Evolutionary conservation across 2,113 vertebrate species (phyloP).

Genomic region (cat (Felis catus)): F.catus_Fca126_mat1.0 CM031423.1:49689501-49690000

Average conservation of each 20-base stretch:
- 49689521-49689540: constrained; percentile 9
- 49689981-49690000: too few species aligned
- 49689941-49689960: too few species aligned
- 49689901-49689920: too few species aligned
- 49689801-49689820: not conserved
- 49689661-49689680: constrained; percentile 10
- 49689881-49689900: too few species aligned
- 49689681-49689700: not conserved
- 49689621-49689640: constrained; percentile 4
- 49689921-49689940: too few species aligned
- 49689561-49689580: constrained; percentile 38
- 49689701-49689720: not conserved
- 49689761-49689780: not conserved
- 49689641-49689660: not conserved
- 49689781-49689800: not conserved
- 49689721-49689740: not conserved
- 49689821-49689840: not conserved
- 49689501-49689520: not conserved
- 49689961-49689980: too few species aligned
- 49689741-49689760: not conserved
- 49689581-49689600: constrained; percentile 50
- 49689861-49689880: too few species aligned
- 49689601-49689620: constrained; percentile 57
- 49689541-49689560: constrained; percentile 5
- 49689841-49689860: too few species aligned